A percentile compares a stretch with the other conserved stretches of the same genome.
phyloP scores from a whole-genome alignment of 2,888 invertebrate species.

The Scaptomyza polygonia region DNA sequence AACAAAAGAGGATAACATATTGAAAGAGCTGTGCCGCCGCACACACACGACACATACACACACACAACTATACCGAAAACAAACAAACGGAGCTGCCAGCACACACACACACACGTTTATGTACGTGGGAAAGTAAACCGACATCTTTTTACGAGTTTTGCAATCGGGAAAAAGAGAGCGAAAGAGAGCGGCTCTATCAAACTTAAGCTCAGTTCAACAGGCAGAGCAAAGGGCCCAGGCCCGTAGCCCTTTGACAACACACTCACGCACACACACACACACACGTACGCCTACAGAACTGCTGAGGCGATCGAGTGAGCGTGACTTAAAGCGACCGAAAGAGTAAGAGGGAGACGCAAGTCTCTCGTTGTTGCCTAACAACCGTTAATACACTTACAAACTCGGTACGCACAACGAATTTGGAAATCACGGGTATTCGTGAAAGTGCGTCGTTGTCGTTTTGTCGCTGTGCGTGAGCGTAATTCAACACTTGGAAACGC shows the following conservation, averaged over 20 bases:
- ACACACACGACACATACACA: slow-evolving; percentile 20
- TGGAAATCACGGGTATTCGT: slow-evolving; percentile 61
- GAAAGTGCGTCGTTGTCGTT: slow-evolving; percentile 63
- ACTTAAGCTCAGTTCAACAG: slow-evolving; percentile 33
- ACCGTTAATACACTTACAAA: slow-evolving; percentile 39
- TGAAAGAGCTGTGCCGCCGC: slow-evolving; percentile 71
- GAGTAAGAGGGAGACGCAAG: slow-evolving; percentile 17
- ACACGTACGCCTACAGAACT: slow-evolving; percentile 32
- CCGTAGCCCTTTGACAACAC: slow-evolving; percentile 69
- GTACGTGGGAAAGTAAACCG: slow-evolving; percentile 78
- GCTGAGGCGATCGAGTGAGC: slow-evolving; percentile 25
- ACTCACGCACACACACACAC: slow-evolving; percentile 21
- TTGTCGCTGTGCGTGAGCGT: slow-evolving; percentile 43
- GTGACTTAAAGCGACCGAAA: slow-evolving; percentile 18
- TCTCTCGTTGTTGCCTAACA: slow-evolving; percentile 44
- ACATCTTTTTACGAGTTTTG: slow-evolving; percentile 77
- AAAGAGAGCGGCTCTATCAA: slow-evolving; percentile 16
- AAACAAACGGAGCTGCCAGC: slow-evolving; percentile 43
- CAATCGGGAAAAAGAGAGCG: slow-evolving; percentile 53
- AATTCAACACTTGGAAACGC: slow-evolving; percentile 22
- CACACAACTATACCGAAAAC: slow-evolving; percentile 4
- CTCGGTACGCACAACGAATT: slow-evolving; percentile 55
- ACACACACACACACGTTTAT: slow-evolving; percentile 39
- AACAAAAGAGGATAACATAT: slow-evolving; percentile 81
- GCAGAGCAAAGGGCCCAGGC: slow-evolving; percentile 45